phyloP scores from a whole-genome alignment of 1,140 invertebrate species.

The Oryctes rhinoceros region DNA sequence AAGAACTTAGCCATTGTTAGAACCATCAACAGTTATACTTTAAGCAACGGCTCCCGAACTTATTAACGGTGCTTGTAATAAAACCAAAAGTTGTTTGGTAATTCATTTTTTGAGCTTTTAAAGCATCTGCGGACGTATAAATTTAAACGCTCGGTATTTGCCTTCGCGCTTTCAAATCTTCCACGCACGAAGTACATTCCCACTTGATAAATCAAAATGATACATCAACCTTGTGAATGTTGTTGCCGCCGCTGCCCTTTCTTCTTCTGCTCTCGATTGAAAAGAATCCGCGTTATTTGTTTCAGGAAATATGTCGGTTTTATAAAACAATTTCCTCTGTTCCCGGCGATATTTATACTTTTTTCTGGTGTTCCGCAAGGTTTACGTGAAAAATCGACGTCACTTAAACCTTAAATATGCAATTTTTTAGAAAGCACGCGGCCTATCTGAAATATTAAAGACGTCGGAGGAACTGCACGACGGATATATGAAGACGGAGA shows the following conservation, averaged over 20 bases:
- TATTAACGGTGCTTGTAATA: no score
- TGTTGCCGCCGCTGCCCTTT: background rate
- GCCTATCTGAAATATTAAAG: conserved; percentile 20
- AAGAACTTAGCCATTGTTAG: no score
- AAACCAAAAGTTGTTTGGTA: no score
- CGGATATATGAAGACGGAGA: background rate
- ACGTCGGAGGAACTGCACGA: background rate
- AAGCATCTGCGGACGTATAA: no score
- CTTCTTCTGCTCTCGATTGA: background rate
- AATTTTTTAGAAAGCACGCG: conserved; percentile 23
- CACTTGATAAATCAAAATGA: conserved; percentile 11
- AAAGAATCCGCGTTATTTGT: conserved; percentile 12
- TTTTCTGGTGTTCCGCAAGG: background rate
- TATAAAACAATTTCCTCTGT: conserved; percentile 35
- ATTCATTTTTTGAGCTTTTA: no score
- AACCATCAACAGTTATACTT: no score
- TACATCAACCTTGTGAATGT: background rate
- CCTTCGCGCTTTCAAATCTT: no score
- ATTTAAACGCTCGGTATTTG: no score
- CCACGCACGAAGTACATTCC: background rate
- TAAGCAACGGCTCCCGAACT: no score
- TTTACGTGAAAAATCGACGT: conserved; percentile 35
- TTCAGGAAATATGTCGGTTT: background rate
- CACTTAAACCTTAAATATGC: conserved; percentile 33
- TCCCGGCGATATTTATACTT: conserved; percentile 11